phyloP scores from a whole-genome alignment of 2,113 vertebrate species.

The Anoura caudifer region DNA sequence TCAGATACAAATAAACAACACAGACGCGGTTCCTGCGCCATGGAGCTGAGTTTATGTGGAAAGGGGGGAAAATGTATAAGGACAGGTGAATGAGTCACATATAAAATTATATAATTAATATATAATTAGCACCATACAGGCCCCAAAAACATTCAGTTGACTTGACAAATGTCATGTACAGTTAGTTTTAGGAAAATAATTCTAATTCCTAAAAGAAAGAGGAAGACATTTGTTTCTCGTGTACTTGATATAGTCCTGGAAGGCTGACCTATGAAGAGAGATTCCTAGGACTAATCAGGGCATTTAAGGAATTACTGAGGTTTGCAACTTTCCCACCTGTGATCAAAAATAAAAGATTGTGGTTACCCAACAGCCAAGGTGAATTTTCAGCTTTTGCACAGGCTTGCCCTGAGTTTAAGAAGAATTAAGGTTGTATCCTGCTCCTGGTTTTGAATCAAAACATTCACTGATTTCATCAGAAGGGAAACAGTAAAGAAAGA shows the following conservation, averaged over 20 bases:
- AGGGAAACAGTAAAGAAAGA: conserved; percentile 39
- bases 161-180: conserved; percentile 15
- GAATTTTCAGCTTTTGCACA: conserved; percentile 50
- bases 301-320: conserved; percentile 33
- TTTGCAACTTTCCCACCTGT: conserved; percentile 52
- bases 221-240: background rate
- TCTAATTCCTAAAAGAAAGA: background rate
- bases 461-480: conserved; percentile 49
- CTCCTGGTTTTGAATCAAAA: conserved; percentile 51
- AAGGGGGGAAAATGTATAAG: background rate
- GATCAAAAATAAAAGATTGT: conserved; percentile 36
- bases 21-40: background rate
- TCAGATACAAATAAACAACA: background rate
- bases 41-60: background rate
- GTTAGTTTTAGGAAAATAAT: conserved; percentile 14
- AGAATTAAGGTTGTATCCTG: conserved; percentile 54
- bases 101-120: background rate
- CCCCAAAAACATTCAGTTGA: background rate
- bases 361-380: conserved; percentile 36
- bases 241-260: background rate
- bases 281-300: background rate
- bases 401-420: conserved; percentile 59
- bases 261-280: background rate
- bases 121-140: background rate
- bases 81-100: background rate